Evolutionary conservation across 1,140 invertebrate genomes (phyloP), one percentile per base, ranked within the genome.

Genomic region (Orchestia grillus): DNA sequence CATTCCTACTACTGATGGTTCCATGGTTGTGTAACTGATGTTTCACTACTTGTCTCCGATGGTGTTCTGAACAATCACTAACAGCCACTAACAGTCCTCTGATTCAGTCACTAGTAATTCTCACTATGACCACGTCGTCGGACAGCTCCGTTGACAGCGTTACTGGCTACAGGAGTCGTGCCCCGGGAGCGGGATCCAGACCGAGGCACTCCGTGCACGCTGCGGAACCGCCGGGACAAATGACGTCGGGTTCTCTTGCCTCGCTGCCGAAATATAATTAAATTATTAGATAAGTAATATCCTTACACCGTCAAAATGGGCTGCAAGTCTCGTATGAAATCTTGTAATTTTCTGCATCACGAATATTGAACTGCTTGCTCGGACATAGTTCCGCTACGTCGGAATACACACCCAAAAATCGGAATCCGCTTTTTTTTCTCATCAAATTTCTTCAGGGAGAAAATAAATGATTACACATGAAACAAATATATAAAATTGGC

Each of bases 161-260:
- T 97, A 87, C 96, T 96, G 28, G 96, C 96, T 0, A 97, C 96
- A 11, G 96, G 96, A 28, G 96, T 97, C 28, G 96, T 96, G 92
- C 96, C 96, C 16, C 96, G 43, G 47, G 96, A 97, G 0, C 96
- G 96, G 6, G 96, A 97, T 6, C 96, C 96, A 1, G 96, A 97
- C 40, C 96, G 96, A 16, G 96, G 96, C 77, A 97, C 95, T 15
- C 97, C 97, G 96, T 98, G 97, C 23, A 98, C 97, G 43, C 97
- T 98, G 96, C 97, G 97, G 97, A 97, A 98, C 95, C 97, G 97
- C 96, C 97, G 97, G 11, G 97, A 97, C 16, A 98, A 97, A 28
- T 97, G 96, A n/a, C 97, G 97, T 92, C 97, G 97, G 91, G 97
- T 97, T 96, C 97, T 97, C 96, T 97, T 97, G 11, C 97, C 97